These are phyloP conservation scores for Lepidochrysops patricia DNA, from an alignment of 2,888 invertebrate genomes.

Conservation along the genomic window DNA sequence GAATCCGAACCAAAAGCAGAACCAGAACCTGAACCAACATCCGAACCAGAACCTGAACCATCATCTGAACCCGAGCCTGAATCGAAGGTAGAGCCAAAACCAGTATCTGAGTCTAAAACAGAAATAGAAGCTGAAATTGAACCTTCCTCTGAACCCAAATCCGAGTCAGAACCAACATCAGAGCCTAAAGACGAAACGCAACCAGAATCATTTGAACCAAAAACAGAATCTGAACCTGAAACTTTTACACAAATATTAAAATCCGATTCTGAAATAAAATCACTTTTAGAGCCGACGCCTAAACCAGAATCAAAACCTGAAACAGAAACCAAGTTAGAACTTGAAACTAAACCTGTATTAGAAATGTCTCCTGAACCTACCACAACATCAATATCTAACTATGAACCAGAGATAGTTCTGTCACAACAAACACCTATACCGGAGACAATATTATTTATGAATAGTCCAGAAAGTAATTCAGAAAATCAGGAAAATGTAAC, in stretches of 20 bases:
- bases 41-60: constrained; percentile 23
- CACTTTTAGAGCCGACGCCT: constrained; percentile 14
- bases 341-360: constrained; percentile 13
- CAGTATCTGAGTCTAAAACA: constrained; percentile 8
- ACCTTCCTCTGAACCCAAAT: constrained; percentile 25
- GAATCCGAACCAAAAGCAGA: constrained; percentile 29
- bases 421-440: constrained; percentile 24
- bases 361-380: constrained; percentile 23
- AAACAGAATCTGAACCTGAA: constrained; percentile 23
- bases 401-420: constrained; percentile 18
- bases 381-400: constrained; percentile 26
- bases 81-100: constrained; percentile 16
- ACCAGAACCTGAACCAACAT: constrained; percentile 35
- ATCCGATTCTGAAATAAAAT: background rate
- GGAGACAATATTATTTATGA: constrained; percentile 18
- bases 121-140: constrained; percentile 25
- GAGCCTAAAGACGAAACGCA: constrained; percentile 49
- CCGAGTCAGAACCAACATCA: constrained; percentile 38
- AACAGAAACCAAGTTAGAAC: constrained; percentile 28
- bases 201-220: constrained; percentile 39
- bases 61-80: constrained; percentile 26
- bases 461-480: background rate
- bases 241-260: background rate
- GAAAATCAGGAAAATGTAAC: constrained; percentile 6
- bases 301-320: constrained; percentile 23